These are phyloP conservation scores for Sinocyclocheilus anshuiensis DNA, from an alignment of 2,113 vertebrate genomes.

Conservation along the genomic window DNA sequence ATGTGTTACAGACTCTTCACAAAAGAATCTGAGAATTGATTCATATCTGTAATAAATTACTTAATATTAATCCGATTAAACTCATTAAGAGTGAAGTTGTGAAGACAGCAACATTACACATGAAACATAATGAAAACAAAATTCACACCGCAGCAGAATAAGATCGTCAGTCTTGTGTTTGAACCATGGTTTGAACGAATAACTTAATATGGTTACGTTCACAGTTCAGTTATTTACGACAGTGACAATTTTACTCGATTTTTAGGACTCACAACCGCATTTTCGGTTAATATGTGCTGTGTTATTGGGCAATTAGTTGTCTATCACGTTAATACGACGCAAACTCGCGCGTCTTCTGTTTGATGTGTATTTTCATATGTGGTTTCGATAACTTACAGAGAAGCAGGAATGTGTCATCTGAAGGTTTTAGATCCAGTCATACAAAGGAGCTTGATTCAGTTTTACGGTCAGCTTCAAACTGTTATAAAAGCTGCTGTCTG, in stretches of 20 bases:
- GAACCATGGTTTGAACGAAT: not conserved
- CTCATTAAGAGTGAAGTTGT: not conserved
- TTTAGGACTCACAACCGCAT: not conserved
- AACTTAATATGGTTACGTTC: not conserved
- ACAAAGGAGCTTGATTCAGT: not conserved
- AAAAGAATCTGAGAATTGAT: not conserved
- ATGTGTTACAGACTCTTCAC: constrained; percentile 10
- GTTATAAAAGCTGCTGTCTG: not conserved
- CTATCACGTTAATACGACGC: too few species aligned
- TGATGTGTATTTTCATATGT: not conserved
- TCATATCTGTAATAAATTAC: too few species aligned
- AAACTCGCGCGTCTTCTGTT: not conserved
- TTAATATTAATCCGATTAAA: not conserved
- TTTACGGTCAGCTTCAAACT: not conserved
- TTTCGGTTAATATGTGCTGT: not conserved
- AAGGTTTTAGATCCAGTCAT: not conserved
- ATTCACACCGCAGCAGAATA: not conserved
- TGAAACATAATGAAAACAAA: not conserved
- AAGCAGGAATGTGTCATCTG: not conserved
- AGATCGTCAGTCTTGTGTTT: not conserved
- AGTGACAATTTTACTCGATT: not conserved
- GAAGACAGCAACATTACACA: not conserved
- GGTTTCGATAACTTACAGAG: not conserved
- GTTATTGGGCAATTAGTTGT: not conserved
- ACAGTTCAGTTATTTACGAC: not conserved